Percentiles rank a stretch among this genome's conserved stretches.
Conservation (phyloP, 2,113 vertebrate genomes). For the Crocuta crocuta region DNA sequence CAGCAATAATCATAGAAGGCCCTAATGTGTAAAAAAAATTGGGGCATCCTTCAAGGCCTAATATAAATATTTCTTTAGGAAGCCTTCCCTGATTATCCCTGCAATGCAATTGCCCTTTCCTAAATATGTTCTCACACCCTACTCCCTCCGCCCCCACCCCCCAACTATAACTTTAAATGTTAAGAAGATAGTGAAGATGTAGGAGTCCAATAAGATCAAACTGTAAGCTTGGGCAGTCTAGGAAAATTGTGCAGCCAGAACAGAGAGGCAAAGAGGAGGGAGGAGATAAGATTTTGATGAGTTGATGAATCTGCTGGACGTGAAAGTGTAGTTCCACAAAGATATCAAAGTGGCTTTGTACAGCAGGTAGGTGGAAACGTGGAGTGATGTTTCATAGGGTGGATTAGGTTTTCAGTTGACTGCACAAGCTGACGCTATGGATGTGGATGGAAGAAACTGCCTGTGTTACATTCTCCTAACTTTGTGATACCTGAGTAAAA, state of each 20-base stretch:
- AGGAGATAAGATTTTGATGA: not conserved
- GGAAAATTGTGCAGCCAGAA: not conserved
- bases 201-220: not conserved
- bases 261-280: not conserved
- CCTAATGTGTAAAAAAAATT: not conserved
- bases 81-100: not conserved
- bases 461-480: not conserved
- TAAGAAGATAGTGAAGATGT: not conserved
- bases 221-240: not conserved
- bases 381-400: not conserved
- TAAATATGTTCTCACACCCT: not conserved
- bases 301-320: not conserved
- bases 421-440: not conserved
- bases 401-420: not conserved
- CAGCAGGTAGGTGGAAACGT: not conserved
- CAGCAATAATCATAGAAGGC: not conserved
- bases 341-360: not conserved
- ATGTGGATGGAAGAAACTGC: not conserved
- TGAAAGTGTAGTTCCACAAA: not conserved
- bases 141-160: not conserved
- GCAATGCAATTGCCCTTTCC: not conserved
- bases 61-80: not conserved
- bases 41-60: not conserved
- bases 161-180: not conserved
- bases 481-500: conserved; percentile 32